Base-by-base conservation (phyloP, 2,888 invertebrate genomes). In the Hypsopygia costalis region DNA sequence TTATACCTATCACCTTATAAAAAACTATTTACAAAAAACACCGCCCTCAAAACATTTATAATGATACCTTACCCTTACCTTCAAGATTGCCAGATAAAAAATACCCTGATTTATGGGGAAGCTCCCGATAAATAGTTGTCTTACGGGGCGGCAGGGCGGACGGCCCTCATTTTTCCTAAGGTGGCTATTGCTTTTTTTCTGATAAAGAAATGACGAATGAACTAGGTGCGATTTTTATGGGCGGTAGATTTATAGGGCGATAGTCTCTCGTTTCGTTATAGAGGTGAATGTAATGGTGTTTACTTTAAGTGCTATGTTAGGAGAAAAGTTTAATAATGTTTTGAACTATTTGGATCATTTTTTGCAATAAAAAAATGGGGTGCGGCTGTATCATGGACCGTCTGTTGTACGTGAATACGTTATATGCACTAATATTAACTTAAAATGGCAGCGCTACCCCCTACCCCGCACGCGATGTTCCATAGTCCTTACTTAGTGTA, bases 91-190 rank as follows among this genome's bases (percentile, higher is more conserved):
- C 68, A 75, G 80, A 81, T 81, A 80, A 78, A 76, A 80, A 69
- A 59, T 64, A 60, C 61, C 64, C 56, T 81, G 81, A 82, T 82
- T 82, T 81, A 82, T 80, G 67, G 53, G 52, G 57, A 58, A 68
- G 71, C 62, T 58, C 52, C 63, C 75, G 77, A 82, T 85, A 85
- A 86, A 82, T 85, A 85, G 85, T 83, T 82, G 82, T 82, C 78
- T 82, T 76, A 76, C 67, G 72, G 81, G 76, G 69, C 67, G 55
- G 54, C 49, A 72, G 80, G 81, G 77, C 72, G 70, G 61, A 63
- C 57, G 60, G 52, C 53, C 57, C 75, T 81, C 82, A 81, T 83
- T 80, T 81, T 73, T 81, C 68, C 60, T 51, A 74, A 81, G 82
- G 78, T 79, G 75, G 75, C 74, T 71, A 72, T 77, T 72, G 76